Conservation (phyloP, 2,113 vertebrate species). For the rabbit (Oryctolagus cuniculus) region DNA sequence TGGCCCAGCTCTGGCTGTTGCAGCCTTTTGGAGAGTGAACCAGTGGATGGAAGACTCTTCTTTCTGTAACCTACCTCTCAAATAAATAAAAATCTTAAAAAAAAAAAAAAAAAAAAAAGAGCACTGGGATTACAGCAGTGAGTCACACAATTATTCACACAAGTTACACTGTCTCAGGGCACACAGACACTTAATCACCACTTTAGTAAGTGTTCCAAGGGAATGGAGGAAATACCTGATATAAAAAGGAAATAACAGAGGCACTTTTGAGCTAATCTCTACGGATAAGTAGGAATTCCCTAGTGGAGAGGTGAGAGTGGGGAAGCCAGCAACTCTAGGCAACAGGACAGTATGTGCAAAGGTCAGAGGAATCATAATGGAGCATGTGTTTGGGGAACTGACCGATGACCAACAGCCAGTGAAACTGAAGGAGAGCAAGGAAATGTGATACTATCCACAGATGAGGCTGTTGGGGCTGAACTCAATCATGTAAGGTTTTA, state of each 20-base stretch:
- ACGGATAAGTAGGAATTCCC: conserved; percentile 32
- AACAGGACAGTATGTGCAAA: not conserved
- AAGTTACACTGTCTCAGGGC: not conserved
- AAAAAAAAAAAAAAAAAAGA: not conserved
- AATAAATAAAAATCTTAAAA: too few species aligned
- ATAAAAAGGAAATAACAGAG: conserved; percentile 29
- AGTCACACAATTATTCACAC: not conserved
- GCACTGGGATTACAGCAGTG: not conserved
- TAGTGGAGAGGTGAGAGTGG: not conserved
- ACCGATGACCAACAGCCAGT: not conserved
- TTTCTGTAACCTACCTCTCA: too few species aligned
- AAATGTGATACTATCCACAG: not conserved
- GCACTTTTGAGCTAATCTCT: conserved; percentile 28
- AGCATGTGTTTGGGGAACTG: not conserved
- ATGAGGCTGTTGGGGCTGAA: not conserved
- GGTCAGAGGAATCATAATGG: not conserved
- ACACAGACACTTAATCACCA: not conserved
- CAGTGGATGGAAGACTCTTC: too few species aligned
- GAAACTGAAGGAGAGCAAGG: not conserved
- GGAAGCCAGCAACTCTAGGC: not conserved
- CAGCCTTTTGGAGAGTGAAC: too few species aligned
- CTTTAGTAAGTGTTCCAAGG: not conserved
- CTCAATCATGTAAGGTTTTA: conserved; percentile 18
- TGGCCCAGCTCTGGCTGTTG: too few species aligned
- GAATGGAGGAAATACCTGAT: conserved; percentile 24